Evolutionary conservation across 1,140 invertebrate genomes (phyloP), one percentile per base, ranked within the genome.

Genomic region (Bombus sibiricus): DNA sequence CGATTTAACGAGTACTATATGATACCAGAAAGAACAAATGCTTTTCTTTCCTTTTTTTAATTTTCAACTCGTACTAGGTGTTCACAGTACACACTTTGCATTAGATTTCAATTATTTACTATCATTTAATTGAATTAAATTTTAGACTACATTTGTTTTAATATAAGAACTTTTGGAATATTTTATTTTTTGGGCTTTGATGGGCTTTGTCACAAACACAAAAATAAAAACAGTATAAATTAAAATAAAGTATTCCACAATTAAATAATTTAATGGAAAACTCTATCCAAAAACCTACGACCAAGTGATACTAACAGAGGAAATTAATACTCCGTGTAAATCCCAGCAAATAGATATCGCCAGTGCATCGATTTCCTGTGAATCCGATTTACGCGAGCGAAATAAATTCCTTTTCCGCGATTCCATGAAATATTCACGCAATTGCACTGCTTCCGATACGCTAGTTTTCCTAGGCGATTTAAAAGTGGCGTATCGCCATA

Each of bases 361-460:
- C 71, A 57, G 28, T 28, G 34, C 25, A 47, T 72, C 68, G 68
- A 53, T 66, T 71, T 72, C 28, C 22, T 39, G 1, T 66, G 25
- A n/a, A 25, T 64, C 64, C 8, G 18, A n/a, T n/a, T 41, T 53
- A 43, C 12, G 62, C 53, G 39, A 82, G 34, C 71, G 57, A 75
- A 66, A 39, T n/a, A 43, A 64, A 74, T 74, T 41, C 78, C n/a
- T 57, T 53, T 57, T n/a, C 28, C 1, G 59, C 57, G 71, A 74
- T 83, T 75, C 59, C 28, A 32, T 43, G 59, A 43, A 34, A 22
- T 25, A 75, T 83, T 68, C 72, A 22, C 47, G 64, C 43, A 57
- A 77, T 71, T 47, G 73, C 71, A 75, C n/a, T 28, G 62, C 10
- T 66, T 69, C 47, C 64, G 82, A 78, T 37, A 59, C 64, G 64